Base-by-base conservation (phyloP, 2,113 vertebrate species). In the Syngnathus floridae region DNA sequence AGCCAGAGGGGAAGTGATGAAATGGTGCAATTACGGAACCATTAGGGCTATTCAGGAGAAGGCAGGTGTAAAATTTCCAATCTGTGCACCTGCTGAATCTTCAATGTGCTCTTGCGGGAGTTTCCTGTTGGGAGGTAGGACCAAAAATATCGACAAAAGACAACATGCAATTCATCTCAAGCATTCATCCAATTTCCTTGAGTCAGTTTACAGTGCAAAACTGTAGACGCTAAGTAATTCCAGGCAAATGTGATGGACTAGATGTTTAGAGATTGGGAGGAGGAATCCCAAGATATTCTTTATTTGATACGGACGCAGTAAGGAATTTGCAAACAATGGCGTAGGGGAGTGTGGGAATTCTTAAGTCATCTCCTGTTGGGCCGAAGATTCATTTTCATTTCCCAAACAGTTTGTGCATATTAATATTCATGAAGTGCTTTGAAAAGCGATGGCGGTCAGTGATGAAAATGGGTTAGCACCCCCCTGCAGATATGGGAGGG, bases 21-120 rank as follows among this genome's bases (percentile, higher is more conserved):
- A 88, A 88, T 83, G 84, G 80, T 83, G 79, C 84, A 88, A 90
- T 88, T 84, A 87, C 76, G 77, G 69, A 82, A 83, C 80, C 76
- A 84, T 86, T 88, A 87, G 87, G 81, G 82, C 79, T 71, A 85
- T 89, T 88, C 82, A 80, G 76, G 86, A 84, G 84, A 87, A 88
- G 81, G 86, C 87, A 88, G 84, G 85, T 90, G 86, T 87, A 88
- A 89, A 77, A 88, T 88, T 85, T 88, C 76, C 86, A 87, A 88
- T 89, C 86, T 88, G 86, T 76, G 84, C 86, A 88, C 80, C 82
- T 86, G 84, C 82, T 80, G 76, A 74, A 84, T 79, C 79, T 78
- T 77, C 77, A 79, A 79, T 86, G 63, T 69, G 70, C 67, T 72
- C 75, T 72, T 79, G 72, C 74, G 67, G 75, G 43, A 75, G 79